These are phyloP conservation scores for Tortrix viridana DNA, from an alignment of 2,888 invertebrate genomes.

Conservation along the genomic window DNA sequence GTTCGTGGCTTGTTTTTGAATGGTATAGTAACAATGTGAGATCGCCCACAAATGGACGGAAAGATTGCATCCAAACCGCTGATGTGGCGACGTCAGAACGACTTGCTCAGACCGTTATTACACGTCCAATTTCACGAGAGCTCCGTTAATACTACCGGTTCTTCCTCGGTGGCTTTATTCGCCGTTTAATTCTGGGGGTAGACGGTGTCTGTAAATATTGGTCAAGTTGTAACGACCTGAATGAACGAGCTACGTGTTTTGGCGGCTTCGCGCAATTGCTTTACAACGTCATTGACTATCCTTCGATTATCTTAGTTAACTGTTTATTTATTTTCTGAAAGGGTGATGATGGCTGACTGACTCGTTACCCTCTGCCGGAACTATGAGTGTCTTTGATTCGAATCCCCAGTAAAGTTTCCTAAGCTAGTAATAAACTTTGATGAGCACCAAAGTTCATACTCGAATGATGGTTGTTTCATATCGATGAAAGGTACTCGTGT, in stretches of 20 bases:
- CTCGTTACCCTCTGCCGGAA: too few relatives aligned
- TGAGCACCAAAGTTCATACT: too few relatives aligned
- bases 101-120: constrained; percentile 69
- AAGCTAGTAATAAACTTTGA: too few relatives aligned
- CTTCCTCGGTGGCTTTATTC: constrained; percentile 42
- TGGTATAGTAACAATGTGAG: constrained; percentile 55
- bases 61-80: constrained; percentile 70
- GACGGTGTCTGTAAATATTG: constrained; percentile 56
- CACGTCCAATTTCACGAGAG: constrained; percentile 60
- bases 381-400: too few relatives aligned
- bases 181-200: constrained; percentile 39
- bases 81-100: constrained; percentile 72
- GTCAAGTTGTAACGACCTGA: constrained; percentile 64
- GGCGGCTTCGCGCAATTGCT: constrained; percentile 72
- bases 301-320: constrained; percentile 41
- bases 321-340: constrained; percentile 29
- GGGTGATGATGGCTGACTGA: too few relatives aligned
- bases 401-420: too few relatives aligned
- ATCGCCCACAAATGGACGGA: constrained; percentile 63
- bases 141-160: constrained; percentile 49
- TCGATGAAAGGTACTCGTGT: too few relatives aligned
- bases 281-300: constrained; percentile 58
- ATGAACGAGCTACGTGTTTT: constrained; percentile 80
- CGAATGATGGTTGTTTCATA: too few relatives aligned
- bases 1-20: constrained; percentile 3